A percentile compares a stretch with the other conserved stretches of the same genome.
Evolutionary conservation across 2,797 vertebrate species (phyloP).

Genomic region (Gymnocypris eckloni): DNA sequence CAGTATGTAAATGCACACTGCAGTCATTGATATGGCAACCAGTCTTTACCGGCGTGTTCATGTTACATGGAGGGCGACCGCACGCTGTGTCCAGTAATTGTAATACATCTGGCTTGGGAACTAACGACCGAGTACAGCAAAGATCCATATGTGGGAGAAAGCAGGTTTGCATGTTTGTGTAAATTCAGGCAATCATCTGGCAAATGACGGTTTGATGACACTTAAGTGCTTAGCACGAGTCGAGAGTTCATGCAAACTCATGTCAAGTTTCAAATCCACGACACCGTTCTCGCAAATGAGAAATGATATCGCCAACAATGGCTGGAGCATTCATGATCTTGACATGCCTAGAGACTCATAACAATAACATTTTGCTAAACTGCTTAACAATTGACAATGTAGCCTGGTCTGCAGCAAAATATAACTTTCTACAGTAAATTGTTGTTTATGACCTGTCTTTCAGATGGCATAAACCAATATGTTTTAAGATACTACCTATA

Average conservation of each 20-base stretch:
- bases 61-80: conserved; percentile 49
- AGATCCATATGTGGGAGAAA: conserved; percentile 21
- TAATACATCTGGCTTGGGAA: conserved; percentile 44
- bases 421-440: background rate
- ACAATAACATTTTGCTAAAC: background rate
- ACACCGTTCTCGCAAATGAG: conserved; percentile 29
- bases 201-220: conserved; percentile 50
- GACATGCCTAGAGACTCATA: background rate
- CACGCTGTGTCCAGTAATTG: conserved; percentile 34
- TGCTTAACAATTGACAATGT: background rate
- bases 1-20: conserved; percentile 78
- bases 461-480: background rate
- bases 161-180: conserved; percentile 51
- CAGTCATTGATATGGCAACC: conserved; percentile 59
- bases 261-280: conserved; percentile 6
- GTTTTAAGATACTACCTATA: background rate
- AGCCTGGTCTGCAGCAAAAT: background rate
- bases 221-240: conserved; percentile 17
- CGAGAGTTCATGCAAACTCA: conserved; percentile 35
- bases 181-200: conserved; percentile 44
- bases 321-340: background rate
- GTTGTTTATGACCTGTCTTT: background rate
- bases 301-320: background rate
- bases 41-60: conserved; percentile 55
- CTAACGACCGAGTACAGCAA: conserved; percentile 34